Base-by-base conservation (phyloP, 30 jellyfish, hydroid and myxozoan genomes). In the Aurelia sp. region DNA sequence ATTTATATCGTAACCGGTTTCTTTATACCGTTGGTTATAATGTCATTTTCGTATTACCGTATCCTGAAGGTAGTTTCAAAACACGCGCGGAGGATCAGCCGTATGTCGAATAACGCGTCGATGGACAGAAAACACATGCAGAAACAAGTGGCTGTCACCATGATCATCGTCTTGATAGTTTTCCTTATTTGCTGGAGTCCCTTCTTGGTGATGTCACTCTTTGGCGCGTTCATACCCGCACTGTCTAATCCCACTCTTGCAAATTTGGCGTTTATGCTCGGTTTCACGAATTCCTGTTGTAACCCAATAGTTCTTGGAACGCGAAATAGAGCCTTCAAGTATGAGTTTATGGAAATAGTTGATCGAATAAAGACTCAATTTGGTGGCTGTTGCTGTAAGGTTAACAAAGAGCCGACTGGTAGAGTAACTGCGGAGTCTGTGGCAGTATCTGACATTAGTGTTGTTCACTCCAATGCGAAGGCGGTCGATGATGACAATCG, bases 151-250 rank as follows among this genome's bases (percentile, higher is more conserved):
- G 97, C 86, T 4, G 71, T 89, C 12, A 89, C 97, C 40, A 89
- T 89, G 97, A 81, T 89, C 74, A 89, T 89, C 81, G 97, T 89
- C 22, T 76, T 89, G 86, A 68, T 80, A 33, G 70, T 81, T 53
- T 89, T 89, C 64, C 48, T 80, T 57, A 21, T 89, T 51, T 89
- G 97, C 67, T 89, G 97, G 97, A 89, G 89, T 63, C 97, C 97
- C 5, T 89, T 89, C 68, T 66, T 89, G 66, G 78, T 89, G 68
- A 89, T 89, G 97, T 89, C 97, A 8, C 72, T 89, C 21, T 53
- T 89, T 16, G 97, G 97, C 17, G 90, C 92, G 4, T 89, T 44
- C 65, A 60, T 80, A 24, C 92, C 97, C 6, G 79, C 76, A 16
- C 44, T 89, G 72, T 89, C 97, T 18, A 79, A 60, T 41, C 85